Percentiles rank a stretch among this genome's conserved stretches.
These are phyloP conservation scores for Sinocyclocheilus anophthalmus DNA, from an alignment of 2,113 vertebrate species.

Conservation along the genomic window DNA sequence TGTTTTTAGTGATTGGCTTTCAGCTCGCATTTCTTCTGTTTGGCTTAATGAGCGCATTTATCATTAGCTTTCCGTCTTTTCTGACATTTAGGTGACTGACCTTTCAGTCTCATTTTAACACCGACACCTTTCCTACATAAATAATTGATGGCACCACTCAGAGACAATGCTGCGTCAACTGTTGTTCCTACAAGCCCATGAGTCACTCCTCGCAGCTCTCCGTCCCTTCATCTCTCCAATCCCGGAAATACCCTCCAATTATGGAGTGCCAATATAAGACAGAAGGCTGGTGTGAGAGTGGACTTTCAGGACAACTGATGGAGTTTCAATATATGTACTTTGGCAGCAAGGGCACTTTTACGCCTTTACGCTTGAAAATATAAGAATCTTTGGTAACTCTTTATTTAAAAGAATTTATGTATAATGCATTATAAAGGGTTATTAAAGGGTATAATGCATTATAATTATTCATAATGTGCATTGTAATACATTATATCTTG, in stretches of 20 bases:
- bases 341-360: neutral
- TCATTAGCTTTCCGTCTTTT: slow-evolving; percentile 72
- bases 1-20: slow-evolving; percentile 50
- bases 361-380: neutral
- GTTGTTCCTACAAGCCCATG: slow-evolving; percentile 52
- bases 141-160: slow-evolving; percentile 66
- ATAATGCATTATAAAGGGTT: too few relatives aligned
- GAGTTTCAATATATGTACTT: neutral
- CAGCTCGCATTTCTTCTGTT: slow-evolving; percentile 53
- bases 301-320: neutral
- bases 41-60: slow-evolving; percentile 63
- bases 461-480: too few relatives aligned
- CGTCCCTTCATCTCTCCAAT: slow-evolving; percentile 49
- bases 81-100: slow-evolving; percentile 71
- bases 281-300: neutral
- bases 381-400: too few relatives aligned
- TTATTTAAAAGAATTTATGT: too few relatives aligned
- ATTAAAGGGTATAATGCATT: too few relatives aligned
- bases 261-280: slow-evolving; percentile 50
- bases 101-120: slow-evolving; percentile 64
- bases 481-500: too few relatives aligned
- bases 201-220: slow-evolving; percentile 59
- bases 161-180: slow-evolving; percentile 28
- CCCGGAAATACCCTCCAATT: slow-evolving; percentile 68
- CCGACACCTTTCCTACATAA: slow-evolving; percentile 60